These are phyloP conservation scores for Zoanthus sociatus DNA, from an alignment of 92 coral and sea anemone genomes.

Conservation along the genomic window DNA sequence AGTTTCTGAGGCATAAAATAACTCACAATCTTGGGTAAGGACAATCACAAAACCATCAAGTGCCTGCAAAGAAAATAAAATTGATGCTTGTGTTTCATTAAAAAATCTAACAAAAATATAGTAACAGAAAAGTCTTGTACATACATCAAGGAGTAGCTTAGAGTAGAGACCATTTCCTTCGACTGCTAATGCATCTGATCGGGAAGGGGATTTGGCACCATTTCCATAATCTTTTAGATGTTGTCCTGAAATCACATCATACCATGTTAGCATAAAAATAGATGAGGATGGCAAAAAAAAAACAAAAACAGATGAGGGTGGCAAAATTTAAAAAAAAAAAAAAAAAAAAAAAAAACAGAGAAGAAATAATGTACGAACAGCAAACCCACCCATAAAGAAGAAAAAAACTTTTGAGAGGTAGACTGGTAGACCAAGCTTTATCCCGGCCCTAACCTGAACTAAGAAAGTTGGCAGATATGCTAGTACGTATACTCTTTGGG, in stretches of 20 bases:
- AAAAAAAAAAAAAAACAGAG: no score
- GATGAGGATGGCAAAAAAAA: not conserved
- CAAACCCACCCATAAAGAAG: no score
- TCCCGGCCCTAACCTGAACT: no score
- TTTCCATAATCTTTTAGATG: slow-evolving; percentile 69
- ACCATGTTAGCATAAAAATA: not conserved
- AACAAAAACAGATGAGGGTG: not conserved
- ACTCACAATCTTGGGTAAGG: slow-evolving; percentile 91
- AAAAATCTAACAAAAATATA: not conserved
- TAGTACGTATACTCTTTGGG: no score
- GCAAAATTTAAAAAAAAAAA: no score
- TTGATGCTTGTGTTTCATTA: no score
- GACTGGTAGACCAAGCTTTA: no score
- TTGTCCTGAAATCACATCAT: slow-evolving; percentile 62
- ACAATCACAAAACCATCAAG: slow-evolving; percentile 98
- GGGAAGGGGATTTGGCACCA: slow-evolving; percentile 55
- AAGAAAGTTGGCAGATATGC: no score
- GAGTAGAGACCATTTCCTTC: slow-evolving; percentile 91
- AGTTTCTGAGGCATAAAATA: slow-evolving; percentile 98
- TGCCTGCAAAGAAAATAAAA: slow-evolving; percentile 69
- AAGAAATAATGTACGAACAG: no score
- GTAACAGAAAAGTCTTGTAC: not conserved
- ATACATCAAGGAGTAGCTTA: slow-evolving; percentile 84
- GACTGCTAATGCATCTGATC: slow-evolving; percentile 39
- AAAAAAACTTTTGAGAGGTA: no score